Evolutionary conservation across 2,888 invertebrate species (phyloP).

Genomic region (Steinernema scapterisci): DNA sequence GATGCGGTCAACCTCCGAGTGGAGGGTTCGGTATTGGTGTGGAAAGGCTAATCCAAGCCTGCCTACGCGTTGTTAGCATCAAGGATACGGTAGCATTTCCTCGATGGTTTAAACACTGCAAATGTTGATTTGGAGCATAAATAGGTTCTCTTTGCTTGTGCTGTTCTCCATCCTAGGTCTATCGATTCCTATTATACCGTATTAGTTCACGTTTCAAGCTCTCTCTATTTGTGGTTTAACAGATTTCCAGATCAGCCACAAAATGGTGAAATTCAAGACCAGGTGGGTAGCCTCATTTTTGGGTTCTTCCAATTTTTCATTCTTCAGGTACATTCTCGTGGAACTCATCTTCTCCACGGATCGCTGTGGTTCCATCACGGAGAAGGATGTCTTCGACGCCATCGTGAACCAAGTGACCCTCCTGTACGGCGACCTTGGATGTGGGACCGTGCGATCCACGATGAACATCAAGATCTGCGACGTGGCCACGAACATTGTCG

Average conservation of each 20-base stretch:
- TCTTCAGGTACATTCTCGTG: constrained; percentile 34
- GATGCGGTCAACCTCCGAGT: constrained; percentile 85
- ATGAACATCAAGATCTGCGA: constrained; percentile 37
- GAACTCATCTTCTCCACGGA: constrained; percentile 35
- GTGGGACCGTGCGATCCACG: constrained; percentile 31
- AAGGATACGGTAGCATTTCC: constrained; percentile 94
- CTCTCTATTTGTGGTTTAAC: background rate
- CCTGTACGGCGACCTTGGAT: constrained; percentile 37
- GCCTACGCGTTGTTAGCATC: constrained; percentile 84
- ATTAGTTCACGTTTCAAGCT: no score
- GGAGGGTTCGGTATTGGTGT: constrained; percentile 96
- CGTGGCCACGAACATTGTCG: constrained; percentile 36
- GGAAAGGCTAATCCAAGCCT: constrained; percentile 78
- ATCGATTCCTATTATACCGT: no score
- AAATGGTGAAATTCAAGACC: constrained; percentile 20
- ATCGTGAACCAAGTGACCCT: constrained; percentile 35
- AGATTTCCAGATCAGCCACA: background rate
- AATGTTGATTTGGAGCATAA: constrained; percentile 40
- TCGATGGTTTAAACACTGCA: constrained; percentile 76
- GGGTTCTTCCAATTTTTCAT: background rate
- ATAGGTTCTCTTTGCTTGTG: background rate
- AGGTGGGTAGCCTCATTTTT: background rate
- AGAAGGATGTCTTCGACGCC: constrained; percentile 35
- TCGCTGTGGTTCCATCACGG: constrained; percentile 2
- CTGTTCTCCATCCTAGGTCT: background rate